A percentile compares a stretch with the other conserved stretches of the same genome.
Conservation (phyloP, 2,888 invertebrate genomes). For the Dimorphilus gyrociliatus region DNA sequence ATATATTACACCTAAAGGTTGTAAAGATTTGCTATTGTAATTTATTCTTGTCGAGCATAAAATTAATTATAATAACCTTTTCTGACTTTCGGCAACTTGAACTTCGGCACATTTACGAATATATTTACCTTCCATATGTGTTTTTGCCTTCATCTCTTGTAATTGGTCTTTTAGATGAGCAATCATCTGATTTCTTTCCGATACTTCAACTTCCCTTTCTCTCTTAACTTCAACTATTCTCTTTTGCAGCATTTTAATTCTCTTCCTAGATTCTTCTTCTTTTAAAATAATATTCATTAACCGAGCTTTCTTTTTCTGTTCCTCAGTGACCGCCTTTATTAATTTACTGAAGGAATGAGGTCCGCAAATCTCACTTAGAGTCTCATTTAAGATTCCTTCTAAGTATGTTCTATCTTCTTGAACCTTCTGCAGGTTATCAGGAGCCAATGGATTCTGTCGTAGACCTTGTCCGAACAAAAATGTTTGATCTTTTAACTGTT, state of each 20-base stretch:
- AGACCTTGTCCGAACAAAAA: slow-evolving; percentile 28
- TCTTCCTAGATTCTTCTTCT: slow-evolving; percentile 31
- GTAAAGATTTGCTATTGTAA: no score
- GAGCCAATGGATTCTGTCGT: slow-evolving; percentile 30
- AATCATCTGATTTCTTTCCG: slow-evolving; percentile 35
- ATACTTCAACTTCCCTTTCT: slow-evolving; percentile 31
- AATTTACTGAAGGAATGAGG: slow-evolving; percentile 24
- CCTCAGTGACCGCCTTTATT: slow-evolving; percentile 20
- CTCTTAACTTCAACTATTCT: slow-evolving; percentile 28
- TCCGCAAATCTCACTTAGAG: slow-evolving; percentile 26
- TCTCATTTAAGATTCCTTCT: slow-evolving; percentile 24
- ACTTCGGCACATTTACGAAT: slow-evolving; percentile 36
- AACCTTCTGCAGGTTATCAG: slow-evolving; percentile 30
- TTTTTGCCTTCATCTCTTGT: slow-evolving; percentile 35
- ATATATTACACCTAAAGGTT: no score
- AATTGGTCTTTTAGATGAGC: slow-evolving; percentile 38
- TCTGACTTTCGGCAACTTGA: slow-evolving; percentile 33
- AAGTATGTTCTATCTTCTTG: slow-evolving; percentile 32
- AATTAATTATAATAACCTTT: no score
- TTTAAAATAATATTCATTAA: slow-evolving; percentile 30
- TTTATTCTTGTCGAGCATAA: no score
- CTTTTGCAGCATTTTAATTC: slow-evolving; percentile 24
- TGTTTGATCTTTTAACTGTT: slow-evolving; percentile 29
- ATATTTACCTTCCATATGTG: slow-evolving; percentile 37
- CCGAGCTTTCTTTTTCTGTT: slow-evolving; percentile 26